phyloP scores from a whole-genome alignment of 2,113 vertebrate genomes.

The Anarhynchus alexandrinus region DNA sequence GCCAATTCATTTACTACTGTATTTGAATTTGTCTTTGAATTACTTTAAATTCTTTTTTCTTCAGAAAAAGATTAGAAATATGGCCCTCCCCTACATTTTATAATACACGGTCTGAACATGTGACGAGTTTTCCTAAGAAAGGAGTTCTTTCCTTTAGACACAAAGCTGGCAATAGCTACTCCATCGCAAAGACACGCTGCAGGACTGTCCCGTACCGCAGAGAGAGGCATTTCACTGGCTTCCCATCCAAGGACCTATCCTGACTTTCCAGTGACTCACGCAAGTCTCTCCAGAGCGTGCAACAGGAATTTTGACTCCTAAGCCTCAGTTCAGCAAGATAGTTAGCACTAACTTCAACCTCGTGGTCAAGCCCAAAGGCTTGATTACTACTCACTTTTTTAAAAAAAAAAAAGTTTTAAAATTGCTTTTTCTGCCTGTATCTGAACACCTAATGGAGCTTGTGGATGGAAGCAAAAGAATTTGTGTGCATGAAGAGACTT shows the following conservation, averaged over 20 bases:
- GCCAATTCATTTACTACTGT: neutral
- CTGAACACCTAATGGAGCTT: neutral
- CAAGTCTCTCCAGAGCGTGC: neutral
- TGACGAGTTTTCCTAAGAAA: neutral
- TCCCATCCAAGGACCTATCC: neutral
- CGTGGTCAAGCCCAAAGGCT: neutral
- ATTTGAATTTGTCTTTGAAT: neutral
- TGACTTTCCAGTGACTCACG: neutral
- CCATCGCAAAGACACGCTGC: neutral
- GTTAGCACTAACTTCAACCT: neutral
- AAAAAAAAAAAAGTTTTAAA: neutral
- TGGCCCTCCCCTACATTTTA: neutral
- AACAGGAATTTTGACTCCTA: neutral
- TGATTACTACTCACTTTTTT: neutral
- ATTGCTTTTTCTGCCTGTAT: neutral
- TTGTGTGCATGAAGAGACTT: neutral
- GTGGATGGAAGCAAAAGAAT: neutral
- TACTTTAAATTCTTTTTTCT: neutral
- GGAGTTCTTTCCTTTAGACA: neutral
- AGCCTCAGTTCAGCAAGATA: neutral
- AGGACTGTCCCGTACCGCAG: neutral
- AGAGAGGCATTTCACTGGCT: neutral
- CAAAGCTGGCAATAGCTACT: neutral
- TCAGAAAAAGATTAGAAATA: neutral
- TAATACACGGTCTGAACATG: neutral